Evolutionary conservation across 92 coral and sea anemone species (phyloP).

Genomic region (Pocillopora meandrina): DNA sequence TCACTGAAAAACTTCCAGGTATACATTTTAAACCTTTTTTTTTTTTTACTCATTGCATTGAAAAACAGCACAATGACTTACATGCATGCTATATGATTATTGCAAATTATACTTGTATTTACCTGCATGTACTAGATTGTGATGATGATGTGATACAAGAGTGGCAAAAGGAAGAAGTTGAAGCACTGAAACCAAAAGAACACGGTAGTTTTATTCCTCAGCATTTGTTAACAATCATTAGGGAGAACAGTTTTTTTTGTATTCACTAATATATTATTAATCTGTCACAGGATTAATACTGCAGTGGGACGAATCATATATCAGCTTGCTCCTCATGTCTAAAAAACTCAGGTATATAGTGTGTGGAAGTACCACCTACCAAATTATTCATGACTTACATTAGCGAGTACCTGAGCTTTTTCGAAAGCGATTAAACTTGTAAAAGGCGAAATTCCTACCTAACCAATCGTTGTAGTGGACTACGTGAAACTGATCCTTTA

Average conservation of each 20-base stretch:
- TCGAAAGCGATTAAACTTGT: too few species aligned
- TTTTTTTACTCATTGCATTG: constrained; percentile 2
- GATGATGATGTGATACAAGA: constrained; percentile 23
- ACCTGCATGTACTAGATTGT: constrained; percentile 20
- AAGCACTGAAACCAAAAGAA: constrained; percentile 44
- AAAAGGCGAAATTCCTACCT: too few species aligned
- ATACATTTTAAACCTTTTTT: constrained; percentile 6
- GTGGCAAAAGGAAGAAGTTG: constrained; percentile 49
- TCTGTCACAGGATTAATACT: constrained; percentile 42
- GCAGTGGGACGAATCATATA: constrained; percentile 62
- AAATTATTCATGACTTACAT: neutral
- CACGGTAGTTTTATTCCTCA: constrained; percentile 17
- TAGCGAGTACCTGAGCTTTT: too few species aligned
- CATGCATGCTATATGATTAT: constrained; percentile 1
- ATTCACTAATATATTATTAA: constrained; percentile 12
- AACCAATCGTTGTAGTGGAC: too few species aligned
- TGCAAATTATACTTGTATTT: constrained; percentile 20
- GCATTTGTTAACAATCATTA: neutral
- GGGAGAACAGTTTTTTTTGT: constrained; percentile 1
- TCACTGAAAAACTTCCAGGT: constrained; percentile 35
- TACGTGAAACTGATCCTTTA: too few species aligned
- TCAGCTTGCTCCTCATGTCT: constrained; percentile 49
- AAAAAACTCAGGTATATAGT: constrained; percentile 38
- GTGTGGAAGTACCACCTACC: constrained; percentile 5
- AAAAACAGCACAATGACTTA: neutral